phyloP scores from a whole-genome alignment of 2,797 vertebrate genomes.

The Megalops cyprinoides region DNA sequence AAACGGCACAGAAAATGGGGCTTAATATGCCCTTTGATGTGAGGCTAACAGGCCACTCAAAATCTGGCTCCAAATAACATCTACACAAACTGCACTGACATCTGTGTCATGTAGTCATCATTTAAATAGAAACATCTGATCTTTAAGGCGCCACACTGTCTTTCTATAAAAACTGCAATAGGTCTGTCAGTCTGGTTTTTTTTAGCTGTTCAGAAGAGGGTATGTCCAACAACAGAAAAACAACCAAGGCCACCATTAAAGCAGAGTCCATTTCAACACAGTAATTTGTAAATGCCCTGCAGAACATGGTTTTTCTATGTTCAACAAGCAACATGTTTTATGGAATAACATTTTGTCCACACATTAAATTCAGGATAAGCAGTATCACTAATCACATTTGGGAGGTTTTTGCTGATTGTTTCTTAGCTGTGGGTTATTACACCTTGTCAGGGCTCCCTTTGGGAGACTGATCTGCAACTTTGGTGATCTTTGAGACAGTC shows the following conservation, averaged over 20 bases:
- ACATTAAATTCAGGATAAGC: not conserved
- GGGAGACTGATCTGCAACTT: not conserved
- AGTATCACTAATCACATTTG: not conserved
- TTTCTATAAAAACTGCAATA: not conserved
- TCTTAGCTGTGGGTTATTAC: not conserved
- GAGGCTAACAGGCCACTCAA: constrained; percentile 12
- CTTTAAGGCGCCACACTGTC: constrained; percentile 12
- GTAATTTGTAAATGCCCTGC: not conserved
- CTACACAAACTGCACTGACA: constrained; percentile 21
- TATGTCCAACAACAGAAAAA: not conserved
- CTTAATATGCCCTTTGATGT: constrained; percentile 24
- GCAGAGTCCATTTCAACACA: not conserved
- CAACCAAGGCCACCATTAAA: not conserved
- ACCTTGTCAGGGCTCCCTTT: not conserved
- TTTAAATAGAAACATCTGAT: constrained; percentile 41
- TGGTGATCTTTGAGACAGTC: constrained; percentile 2
- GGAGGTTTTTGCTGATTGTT: not conserved
- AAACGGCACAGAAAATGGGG: constrained; percentile 27
- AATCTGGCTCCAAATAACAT: constrained; percentile 43
- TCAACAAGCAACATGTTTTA: not conserved
- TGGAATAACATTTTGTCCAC: not conserved
- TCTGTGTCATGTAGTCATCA: constrained; percentile 31
- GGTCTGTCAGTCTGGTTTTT: not conserved
- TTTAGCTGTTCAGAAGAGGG: not conserved
- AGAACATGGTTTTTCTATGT: not conserved